These are phyloP conservation scores for Austrolebias charrua DNA, from an alignment of 2,797 vertebrate species.

Conservation along the genomic window DNA sequence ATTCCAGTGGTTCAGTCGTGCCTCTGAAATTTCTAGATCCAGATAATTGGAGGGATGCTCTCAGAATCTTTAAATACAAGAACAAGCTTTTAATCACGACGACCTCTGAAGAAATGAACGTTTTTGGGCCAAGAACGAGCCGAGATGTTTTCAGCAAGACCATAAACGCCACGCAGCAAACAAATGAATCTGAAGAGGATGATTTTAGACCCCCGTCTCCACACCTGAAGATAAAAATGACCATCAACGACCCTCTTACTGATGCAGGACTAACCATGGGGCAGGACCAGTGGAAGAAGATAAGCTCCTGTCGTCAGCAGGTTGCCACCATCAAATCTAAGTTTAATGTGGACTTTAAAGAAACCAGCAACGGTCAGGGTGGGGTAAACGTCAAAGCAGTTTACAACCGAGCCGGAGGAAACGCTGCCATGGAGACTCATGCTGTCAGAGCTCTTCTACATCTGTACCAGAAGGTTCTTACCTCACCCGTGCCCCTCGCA, in stretches of 20 bases:
- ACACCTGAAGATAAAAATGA: conserved; percentile 6
- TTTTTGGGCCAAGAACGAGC: conserved; percentile 11
- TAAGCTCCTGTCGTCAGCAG: accelerated
- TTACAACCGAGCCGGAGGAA: not conserved
- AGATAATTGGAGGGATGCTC: not conserved
- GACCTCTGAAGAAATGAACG: conserved; percentile 2
- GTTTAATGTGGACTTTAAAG: conserved; percentile 58
- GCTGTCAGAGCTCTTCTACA: conserved; percentile 66
- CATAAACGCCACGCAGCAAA: not conserved
- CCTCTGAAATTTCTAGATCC: conserved; percentile 10
- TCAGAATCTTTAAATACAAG: conserved; percentile 1
- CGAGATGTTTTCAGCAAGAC: not conserved
- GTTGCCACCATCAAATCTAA: conserved; percentile 42
- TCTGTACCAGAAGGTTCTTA: conserved; percentile 66
- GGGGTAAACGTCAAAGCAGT: conserved; percentile 38
- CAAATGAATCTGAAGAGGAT: accelerated
- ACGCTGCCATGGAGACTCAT: conserved; percentile 54
- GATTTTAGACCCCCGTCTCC: accelerated
- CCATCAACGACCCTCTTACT: conserved; percentile 37
- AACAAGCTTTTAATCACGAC: conserved; percentile 39
- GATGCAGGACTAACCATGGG: conserved; percentile 43
- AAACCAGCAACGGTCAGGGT: accelerated
- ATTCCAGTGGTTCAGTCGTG: accelerated
- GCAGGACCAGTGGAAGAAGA: conserved; percentile 45
- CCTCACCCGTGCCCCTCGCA: not conserved